Conservation (phyloP, 2,888 invertebrate genomes). For the Achlya flavicornis region DNA sequence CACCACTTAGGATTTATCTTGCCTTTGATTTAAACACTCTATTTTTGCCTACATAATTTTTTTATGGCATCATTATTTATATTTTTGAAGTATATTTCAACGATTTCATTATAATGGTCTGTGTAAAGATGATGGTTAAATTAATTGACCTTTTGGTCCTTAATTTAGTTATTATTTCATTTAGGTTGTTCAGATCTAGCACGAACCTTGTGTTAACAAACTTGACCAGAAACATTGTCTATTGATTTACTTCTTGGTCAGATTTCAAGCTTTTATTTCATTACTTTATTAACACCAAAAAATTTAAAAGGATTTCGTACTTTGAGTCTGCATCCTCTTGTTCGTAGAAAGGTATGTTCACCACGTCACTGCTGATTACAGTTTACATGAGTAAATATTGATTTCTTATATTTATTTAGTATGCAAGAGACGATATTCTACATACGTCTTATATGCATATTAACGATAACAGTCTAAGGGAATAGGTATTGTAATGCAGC, state of each 20-base stretch:
- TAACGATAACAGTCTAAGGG: neutral
- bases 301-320: too few relatives aligned
- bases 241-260: too few relatives aligned
- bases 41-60: slow-evolving; percentile 46
- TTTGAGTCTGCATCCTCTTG: too few relatives aligned
- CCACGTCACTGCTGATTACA: too few relatives aligned
- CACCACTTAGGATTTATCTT: slow-evolving; percentile 58
- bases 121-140: neutral
- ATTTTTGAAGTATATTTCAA: slow-evolving; percentile 11
- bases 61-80: slow-evolving; percentile 22
- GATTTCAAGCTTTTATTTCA: too few relatives aligned
- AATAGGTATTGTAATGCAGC: slow-evolving; percentile 38
- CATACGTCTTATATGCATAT: slow-evolving; percentile 1
- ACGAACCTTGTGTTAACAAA: too few relatives aligned
- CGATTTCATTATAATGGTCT: slow-evolving; percentile 12
- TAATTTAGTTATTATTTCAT: neutral
- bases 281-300: too few relatives aligned
- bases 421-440: neutral
- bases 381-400: too few relatives aligned
- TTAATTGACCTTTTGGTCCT: neutral
- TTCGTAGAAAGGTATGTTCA: too few relatives aligned
- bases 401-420: neutral
- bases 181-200: neutral
- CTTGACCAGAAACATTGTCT: too few relatives aligned
- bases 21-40: slow-evolving; percentile 41